Evolutionary conservation across 2,797 vertebrate genomes (phyloP).

Genomic region (Harpagifer antarcticus): DNA sequence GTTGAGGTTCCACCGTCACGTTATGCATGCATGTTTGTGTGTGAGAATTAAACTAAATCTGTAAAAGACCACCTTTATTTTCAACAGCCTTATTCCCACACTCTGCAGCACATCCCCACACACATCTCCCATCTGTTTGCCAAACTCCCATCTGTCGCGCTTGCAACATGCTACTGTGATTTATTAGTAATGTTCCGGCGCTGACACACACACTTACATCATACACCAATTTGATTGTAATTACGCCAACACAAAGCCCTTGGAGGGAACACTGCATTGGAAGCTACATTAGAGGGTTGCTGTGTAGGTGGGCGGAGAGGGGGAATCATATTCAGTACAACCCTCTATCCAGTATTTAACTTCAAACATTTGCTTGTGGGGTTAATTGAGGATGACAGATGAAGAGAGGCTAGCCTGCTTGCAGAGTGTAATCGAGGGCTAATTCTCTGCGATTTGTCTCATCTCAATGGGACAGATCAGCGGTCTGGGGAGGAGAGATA

Average conservation of each 20-base stretch:
- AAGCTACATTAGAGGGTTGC: constrained; percentile 41
- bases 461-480: constrained; percentile 71
- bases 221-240: constrained; percentile 54
- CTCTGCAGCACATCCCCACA: constrained; percentile 1
- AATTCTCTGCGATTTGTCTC: constrained; percentile 79
- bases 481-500: constrained; percentile 75
- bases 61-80: constrained; percentile 4
- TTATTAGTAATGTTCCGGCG: constrained; percentile 38
- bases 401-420: constrained; percentile 64
- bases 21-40: neutral
- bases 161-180: constrained; percentile 19
- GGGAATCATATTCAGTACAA: constrained; percentile 56
- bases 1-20: neutral
- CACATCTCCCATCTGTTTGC: constrained; percentile 19
- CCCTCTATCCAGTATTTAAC: constrained; percentile 80
- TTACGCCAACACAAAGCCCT: constrained; percentile 40
- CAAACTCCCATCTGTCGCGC: constrained; percentile 25
- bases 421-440: constrained; percentile 73
- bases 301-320: constrained; percentile 43
- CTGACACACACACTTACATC: constrained; percentile 51
- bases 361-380: constrained; percentile 74
- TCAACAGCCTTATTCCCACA: neutral
- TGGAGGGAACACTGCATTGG: constrained; percentile 27
- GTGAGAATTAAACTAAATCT: neutral
- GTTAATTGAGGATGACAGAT: constrained; percentile 77